Conservation (phyloP, 2,888 invertebrate species). For the Chloroclystis v-ata region DNA sequence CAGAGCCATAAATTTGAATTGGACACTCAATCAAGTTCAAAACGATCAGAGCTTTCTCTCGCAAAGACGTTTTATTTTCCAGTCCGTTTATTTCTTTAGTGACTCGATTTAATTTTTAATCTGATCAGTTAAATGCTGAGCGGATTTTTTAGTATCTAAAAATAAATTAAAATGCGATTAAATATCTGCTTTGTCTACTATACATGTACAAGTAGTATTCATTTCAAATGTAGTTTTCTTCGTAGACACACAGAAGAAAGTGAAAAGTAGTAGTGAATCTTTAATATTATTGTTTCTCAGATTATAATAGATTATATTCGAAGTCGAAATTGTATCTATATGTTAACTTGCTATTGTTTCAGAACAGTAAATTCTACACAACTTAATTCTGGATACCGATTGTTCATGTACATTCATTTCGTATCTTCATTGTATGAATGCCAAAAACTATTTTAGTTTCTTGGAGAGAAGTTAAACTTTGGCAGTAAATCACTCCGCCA, state of each 20-base stretch:
- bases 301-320: neutral
- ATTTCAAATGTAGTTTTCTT: no score
- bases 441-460: conserved; percentile 24
- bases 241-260: no score
- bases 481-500: conserved; percentile 22
- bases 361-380: conserved; percentile 23
- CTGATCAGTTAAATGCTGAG: conserved; percentile 48
- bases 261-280: no score
- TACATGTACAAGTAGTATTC: no score
- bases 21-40: conserved; percentile 70
- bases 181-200: no score
- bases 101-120: conserved; percentile 66
- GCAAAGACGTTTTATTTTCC: conserved; percentile 60
- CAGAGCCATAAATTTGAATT: conserved; percentile 67
- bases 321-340: no score
- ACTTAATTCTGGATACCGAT: conserved; percentile 33
- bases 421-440: conserved; percentile 27
- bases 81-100: conserved; percentile 60
- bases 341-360: no score
- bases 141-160: conserved; percentile 20
- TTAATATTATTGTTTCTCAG: no score
- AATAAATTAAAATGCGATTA: neutral
- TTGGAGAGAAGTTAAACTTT: conserved; percentile 21
- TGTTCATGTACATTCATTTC: conserved; percentile 34
- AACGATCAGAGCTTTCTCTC: conserved; percentile 64